These are phyloP conservation scores for Melierax canorus DNA, from an alignment of 2,113 vertebrate genomes.

Conservation along the genomic window DNA sequence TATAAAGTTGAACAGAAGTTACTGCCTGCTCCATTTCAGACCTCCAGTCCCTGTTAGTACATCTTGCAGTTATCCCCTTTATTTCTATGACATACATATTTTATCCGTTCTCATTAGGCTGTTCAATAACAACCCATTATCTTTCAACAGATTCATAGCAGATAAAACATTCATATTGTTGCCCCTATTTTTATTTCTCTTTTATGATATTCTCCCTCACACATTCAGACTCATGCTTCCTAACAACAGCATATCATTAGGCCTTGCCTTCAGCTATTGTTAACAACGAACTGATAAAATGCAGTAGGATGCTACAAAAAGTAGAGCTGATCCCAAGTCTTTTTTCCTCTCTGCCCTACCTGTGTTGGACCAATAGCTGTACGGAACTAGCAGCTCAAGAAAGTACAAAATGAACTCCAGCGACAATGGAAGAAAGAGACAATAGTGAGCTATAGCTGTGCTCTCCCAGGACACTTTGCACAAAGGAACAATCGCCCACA, in stretches of 20 bases:
- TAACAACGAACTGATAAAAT: slow-evolving; percentile 27
- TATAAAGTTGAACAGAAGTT: neutral
- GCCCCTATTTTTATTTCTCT: slow-evolving; percentile 30
- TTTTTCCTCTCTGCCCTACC: neutral
- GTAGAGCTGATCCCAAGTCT: neutral
- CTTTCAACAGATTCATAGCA: slow-evolving; percentile 13
- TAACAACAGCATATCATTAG: slow-evolving; percentile 25
- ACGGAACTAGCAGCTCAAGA: neutral
- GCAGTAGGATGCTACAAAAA: neutral
- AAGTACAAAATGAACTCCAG: neutral
- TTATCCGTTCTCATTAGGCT: slow-evolving; percentile 33
- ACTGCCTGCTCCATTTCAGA: neutral
- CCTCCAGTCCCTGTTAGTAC: neutral
- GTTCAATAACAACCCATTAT: slow-evolving; percentile 29
- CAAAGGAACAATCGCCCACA: neutral
- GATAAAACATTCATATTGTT: slow-evolving; percentile 46
- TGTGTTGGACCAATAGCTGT: neutral
- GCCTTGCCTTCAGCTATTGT: slow-evolving; percentile 39
- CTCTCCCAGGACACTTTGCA: slow-evolving; percentile 5
- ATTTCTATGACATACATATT: slow-evolving; percentile 43
- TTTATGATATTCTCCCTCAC: neutral
- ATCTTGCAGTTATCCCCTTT: neutral
- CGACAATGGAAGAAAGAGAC: neutral
- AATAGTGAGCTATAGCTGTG: neutral
- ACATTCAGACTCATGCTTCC: neutral